Base-by-base conservation (phyloP, 2,113 vertebrate genomes). In the Cephalopterus ornatus region DNA sequence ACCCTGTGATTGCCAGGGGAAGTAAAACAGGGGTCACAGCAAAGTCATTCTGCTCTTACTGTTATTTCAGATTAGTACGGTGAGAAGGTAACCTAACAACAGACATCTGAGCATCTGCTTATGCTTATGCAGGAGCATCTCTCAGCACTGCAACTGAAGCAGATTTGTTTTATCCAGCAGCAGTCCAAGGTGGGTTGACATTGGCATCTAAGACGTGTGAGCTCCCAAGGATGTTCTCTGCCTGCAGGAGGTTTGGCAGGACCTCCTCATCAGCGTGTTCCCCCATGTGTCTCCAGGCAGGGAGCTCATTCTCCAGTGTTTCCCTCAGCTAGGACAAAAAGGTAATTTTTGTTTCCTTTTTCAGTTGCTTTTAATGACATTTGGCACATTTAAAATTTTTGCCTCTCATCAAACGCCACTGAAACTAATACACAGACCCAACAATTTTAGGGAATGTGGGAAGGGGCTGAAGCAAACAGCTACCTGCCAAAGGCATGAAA, bases 191-290 rank as follows among this genome's bases (percentile, higher is more conserved):
- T 19, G 33, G n/a, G 12, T 9, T 46, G 74, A 32, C 42, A 50
- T 53, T 39, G 66, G 47, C 55, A 71, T 2, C 61, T 22, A n/a
- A 67, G 56, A 14, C 6, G 24, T 1, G 7, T 3, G 55, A 67
- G 27, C 52, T 63, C n/a, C 55, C 52, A 37, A 23, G 33, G 52
- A 82, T 30, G 68, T 28, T 74, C 47, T 32, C 68, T 66, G 68
- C 44, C 77, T 10, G 20, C 0, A 1, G 42, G 39, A 62, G 56
- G 37, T 35, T n/a, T 28, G 50, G 62, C 59, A 75, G 59, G 21
- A 15, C 46, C 41, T 39, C 61, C n/a, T 86, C 32, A 22, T 12
- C 0, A 0, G 6, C 22, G 37, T 18, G 39, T 15, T 66, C 32
- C 15, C 62, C 22, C 2, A 1, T 1, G 5, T 14, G 8, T 9